Evolutionary conservation across 2,888 invertebrate genomes (phyloP), one percentile per base, ranked within the genome.

Genomic region (Epirrhoe tristata): DNA sequence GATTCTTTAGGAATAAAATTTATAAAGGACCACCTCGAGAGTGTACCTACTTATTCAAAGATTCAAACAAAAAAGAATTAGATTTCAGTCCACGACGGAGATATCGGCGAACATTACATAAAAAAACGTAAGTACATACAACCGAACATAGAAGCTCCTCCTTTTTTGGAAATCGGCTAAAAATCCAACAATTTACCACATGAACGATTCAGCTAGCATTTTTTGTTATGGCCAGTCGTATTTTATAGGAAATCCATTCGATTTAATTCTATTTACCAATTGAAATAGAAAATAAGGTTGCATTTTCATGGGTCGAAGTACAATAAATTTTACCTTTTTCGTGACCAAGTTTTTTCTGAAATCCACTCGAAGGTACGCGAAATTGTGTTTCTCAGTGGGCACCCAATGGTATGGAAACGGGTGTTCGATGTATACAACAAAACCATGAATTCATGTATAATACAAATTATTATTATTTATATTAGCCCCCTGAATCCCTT

Each of bases 381-480:
- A 48, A 48, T 48, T 48, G 48, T 48, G 16, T 16, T 16, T 48
- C 48, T 48, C 12, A 48, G 48, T 48, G 48, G 16, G 48, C 16
- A 48, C 48, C 16, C 48, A 48, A 48, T 48, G 48, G 48, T 7
- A 48, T 48, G 48, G 48, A 48, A 48, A 48, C 16, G 48, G 48
- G 48, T n/a, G n/a, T 36, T 8, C 16, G 16, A 48, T 6, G 48
- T 48, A 6, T 14, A 14, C 16, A 48, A 48, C 14, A 48, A 48
- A 48, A 16, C 39, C 39, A 39, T 43, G 39, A 10, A 43, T 43
- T 43, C 12, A 12, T 10, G 39, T n/a, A 43, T 43, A 10, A 12
- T 43, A 12, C 39, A 12, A 43, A 43, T 43, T 43, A 43, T 43
- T 43, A 43, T 48, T 48, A 6, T n/a, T n/a, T 14, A 16, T 48